Percentiles rank a stretch among this genome's conserved stretches.
Conservation (phyloP, 2,797 vertebrate species). For the Sparus aurata region DNA sequence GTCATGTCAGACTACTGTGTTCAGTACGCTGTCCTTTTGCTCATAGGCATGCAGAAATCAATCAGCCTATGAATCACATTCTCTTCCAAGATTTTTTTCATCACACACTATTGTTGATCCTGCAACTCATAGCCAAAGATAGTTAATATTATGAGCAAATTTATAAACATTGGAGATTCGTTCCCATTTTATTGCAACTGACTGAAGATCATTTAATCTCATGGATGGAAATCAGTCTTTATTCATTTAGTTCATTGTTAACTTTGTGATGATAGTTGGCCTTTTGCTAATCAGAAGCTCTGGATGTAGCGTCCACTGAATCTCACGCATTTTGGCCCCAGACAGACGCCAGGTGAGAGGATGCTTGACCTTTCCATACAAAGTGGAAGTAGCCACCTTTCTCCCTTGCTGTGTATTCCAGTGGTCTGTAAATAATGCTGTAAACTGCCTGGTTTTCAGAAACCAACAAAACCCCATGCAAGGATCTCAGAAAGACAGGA, state of each 20-base stretch:
- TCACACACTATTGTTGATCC: slow-evolving; percentile 2
- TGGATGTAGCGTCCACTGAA: slow-evolving; percentile 22
- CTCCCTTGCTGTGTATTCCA: slow-evolving; percentile 67
- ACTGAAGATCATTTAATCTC: slow-evolving; percentile 14
- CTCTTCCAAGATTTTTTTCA: background rate
- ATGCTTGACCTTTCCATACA: slow-evolving; percentile 46
- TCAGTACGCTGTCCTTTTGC: background rate
- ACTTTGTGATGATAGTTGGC: slow-evolving; percentile 6
- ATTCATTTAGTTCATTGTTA: slow-evolving; percentile 15
- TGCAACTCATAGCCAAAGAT: slow-evolving; percentile 53
- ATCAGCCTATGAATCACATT: background rate
- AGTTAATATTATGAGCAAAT: slow-evolving; percentile 22
- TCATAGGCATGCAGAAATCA: slow-evolving; percentile 2
- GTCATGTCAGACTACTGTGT: slow-evolving; percentile 3
- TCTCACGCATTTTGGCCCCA: slow-evolving; percentile 36
- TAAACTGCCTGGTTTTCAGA: slow-evolving; percentile 90
- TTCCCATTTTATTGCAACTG: slow-evolving; percentile 5
- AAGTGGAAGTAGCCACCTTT: slow-evolving; percentile 56
- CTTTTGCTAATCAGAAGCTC: slow-evolving; percentile 24
- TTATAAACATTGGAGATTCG: background rate
- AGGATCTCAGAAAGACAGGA: slow-evolving; percentile 82
- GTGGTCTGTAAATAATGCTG: slow-evolving; percentile 90
- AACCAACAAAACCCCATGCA: slow-evolving; percentile 84
- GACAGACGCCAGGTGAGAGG: slow-evolving; percentile 40
- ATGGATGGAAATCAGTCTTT: slow-evolving; percentile 23